Percentiles rank a stretch among this genome's conserved stretches.
These are phyloP conservation scores for Boloria euphrosyne DNA, from an alignment of 2,888 invertebrate genomes.

Conservation along the genomic window DNA sequence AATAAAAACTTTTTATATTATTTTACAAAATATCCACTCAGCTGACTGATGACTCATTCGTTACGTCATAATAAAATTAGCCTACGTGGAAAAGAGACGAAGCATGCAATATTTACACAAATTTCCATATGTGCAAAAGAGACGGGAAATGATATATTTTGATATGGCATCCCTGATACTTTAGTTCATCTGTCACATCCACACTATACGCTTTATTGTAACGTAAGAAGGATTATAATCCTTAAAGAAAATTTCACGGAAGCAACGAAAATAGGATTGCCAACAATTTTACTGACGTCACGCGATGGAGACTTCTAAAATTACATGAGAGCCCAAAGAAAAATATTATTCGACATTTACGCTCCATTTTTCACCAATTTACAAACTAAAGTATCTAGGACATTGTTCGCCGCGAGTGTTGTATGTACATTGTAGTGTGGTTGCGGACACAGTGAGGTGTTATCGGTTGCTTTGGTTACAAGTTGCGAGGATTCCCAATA, in stretches of 20 bases:
- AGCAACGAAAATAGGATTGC: constrained; percentile 81
- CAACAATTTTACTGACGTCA: constrained; percentile 81
- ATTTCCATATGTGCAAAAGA: constrained; percentile 20
- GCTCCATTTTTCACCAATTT: constrained; percentile 59
- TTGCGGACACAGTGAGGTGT: constrained; percentile 15
- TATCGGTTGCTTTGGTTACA: constrained; percentile 63
- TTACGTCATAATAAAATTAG: constrained; percentile 41
- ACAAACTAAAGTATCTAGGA: constrained; percentile 59
- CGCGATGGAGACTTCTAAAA: constrained; percentile 70
- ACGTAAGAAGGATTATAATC: constrained; percentile 56
- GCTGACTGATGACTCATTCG: constrained; percentile 45
- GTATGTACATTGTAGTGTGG: constrained; percentile 35
- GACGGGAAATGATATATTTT: constrained; percentile 26
- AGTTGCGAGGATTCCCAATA: constrained; percentile 59
- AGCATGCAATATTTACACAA: not conserved
- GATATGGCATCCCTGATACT: constrained; percentile 53
- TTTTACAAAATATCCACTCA: constrained; percentile 17
- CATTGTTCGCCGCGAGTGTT: constrained; percentile 62
- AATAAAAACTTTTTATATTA: too few relatives aligned
- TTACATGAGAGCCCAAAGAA: constrained; percentile 72
- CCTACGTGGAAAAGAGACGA: not conserved
- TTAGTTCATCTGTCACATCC: constrained; percentile 55
- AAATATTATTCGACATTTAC: constrained; percentile 63
- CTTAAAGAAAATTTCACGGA: constrained; percentile 59
- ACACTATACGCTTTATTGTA: constrained; percentile 58